Percentiles rank a stretch among this genome's conserved stretches.
These are phyloP conservation scores for Dasysyrphus tricinctus DNA, from an alignment of 2,888 invertebrate genomes.

Conservation along the genomic window DNA sequence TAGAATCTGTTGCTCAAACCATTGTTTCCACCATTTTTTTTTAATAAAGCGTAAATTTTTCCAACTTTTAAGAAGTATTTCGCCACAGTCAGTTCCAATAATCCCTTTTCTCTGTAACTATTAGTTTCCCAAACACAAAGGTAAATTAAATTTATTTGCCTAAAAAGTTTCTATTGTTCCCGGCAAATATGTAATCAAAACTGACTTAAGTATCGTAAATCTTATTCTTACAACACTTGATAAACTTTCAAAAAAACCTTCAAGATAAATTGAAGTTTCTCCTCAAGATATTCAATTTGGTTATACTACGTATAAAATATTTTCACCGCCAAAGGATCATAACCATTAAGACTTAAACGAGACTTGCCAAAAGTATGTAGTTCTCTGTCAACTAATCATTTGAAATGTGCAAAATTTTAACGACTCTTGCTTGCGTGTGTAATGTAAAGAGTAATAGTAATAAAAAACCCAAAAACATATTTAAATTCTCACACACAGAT, in stretches of 20 bases:
- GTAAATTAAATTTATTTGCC: neutral
- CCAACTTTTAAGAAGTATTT: too few species aligned
- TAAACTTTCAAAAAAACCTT: neutral
- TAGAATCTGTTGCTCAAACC: too few species aligned
- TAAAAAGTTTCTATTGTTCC: neutral
- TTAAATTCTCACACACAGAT: slow-evolving; percentile 24
- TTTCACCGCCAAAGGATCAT: neutral
- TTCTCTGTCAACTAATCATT: slow-evolving; percentile 1
- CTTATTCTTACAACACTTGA: neutral
- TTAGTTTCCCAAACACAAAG: neutral
- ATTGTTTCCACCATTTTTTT: too few species aligned
- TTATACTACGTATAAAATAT: neutral
- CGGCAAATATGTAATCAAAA: neutral
- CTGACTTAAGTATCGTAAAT: neutral
- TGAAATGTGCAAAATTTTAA: slow-evolving; percentile 7
- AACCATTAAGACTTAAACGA: neutral
- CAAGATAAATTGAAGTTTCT: neutral
- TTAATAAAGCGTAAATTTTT: too few species aligned
- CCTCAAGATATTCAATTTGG: neutral
- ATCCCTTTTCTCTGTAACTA: neutral
- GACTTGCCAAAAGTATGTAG: neutral
- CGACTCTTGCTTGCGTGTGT: slow-evolving; percentile 7
- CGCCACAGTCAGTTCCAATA: neutral
- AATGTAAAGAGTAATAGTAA: neutral
- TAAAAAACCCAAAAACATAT: slow-evolving; percentile 17